A percentile compares a stretch with the other conserved stretches of the same genome.
Evolutionary conservation across 2,113 vertebrate genomes (phyloP).

Genomic region (Anser cygnoides): DNA sequence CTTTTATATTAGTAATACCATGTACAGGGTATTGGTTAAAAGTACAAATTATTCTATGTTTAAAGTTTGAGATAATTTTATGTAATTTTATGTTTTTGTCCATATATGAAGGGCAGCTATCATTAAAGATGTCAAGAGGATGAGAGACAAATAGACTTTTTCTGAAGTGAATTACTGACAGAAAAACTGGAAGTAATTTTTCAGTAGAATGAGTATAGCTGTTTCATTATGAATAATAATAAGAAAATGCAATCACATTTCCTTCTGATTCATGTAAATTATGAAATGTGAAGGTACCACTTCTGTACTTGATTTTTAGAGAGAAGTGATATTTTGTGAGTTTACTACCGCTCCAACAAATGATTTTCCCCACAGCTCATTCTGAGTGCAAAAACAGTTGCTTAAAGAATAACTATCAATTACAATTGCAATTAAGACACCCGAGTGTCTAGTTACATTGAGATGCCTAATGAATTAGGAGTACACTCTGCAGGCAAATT

Average conservation of each 20-base stretch:
- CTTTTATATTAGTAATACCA: not conserved
- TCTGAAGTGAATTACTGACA: not conserved
- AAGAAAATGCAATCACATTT: too few relatives aligned
- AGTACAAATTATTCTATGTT: not conserved
- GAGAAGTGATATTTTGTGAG: not conserved
- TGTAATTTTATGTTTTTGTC: not conserved
- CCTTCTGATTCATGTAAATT: not conserved
- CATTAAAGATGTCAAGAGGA: not conserved
- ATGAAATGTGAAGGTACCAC: not conserved
- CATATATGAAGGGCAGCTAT: not conserved
- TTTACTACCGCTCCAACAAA: not conserved
- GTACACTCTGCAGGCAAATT: not conserved
- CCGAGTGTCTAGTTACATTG: not conserved
- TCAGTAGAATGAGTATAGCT: not conserved
- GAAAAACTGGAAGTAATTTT: not conserved
- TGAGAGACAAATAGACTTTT: not conserved
- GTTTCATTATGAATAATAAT: not conserved
- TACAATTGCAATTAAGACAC: not conserved
- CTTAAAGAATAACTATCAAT: not conserved
- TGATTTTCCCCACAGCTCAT: not conserved
- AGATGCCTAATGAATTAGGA: not conserved
- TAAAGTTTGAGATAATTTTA: not conserved
- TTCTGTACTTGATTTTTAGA: slow-evolving; percentile 5
- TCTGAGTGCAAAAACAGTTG: not conserved
- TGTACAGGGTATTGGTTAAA: not conserved